phyloP scores from a whole-genome alignment of 2,113 vertebrate species.

The Copsychus sechellarum region DNA sequence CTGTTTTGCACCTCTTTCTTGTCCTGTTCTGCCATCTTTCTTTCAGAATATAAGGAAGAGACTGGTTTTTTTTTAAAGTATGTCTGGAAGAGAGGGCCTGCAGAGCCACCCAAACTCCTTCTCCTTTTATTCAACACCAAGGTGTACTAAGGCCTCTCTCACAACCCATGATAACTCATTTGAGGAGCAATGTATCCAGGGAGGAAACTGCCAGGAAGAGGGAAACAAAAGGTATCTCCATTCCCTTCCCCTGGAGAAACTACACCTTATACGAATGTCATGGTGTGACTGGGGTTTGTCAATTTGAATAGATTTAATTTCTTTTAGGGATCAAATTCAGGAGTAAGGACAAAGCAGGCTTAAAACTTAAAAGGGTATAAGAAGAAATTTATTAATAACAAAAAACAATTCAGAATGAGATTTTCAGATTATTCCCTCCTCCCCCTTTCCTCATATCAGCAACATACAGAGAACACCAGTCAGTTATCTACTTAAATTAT shows the following conservation, averaged over 20 bases:
- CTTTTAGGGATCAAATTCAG: no score
- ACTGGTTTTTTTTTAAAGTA: rapidly evolving
- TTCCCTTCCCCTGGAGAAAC: not conserved
- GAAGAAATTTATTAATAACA: no score
- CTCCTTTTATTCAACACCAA: not conserved
- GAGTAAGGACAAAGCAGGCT: no score
- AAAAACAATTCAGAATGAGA: no score
- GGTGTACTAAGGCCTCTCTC: not conserved
- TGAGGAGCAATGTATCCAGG: not conserved
- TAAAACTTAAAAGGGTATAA: no score
- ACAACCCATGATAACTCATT: not conserved
- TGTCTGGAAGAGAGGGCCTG: not conserved
- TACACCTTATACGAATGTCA: not conserved
- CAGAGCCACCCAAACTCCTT: rapidly evolving
- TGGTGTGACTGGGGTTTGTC: no score
- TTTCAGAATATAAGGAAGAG: not conserved
- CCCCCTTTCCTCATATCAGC: no score
- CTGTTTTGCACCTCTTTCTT: not conserved
- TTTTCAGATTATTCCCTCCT: no score
- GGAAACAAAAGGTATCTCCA: not conserved
- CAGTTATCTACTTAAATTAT: no score
- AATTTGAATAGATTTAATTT: no score
- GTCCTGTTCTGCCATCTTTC: not conserved
- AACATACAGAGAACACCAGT: no score
- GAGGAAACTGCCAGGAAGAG: not conserved